A percentile compares a stretch with the other conserved stretches of the same genome.
phyloP scores from a whole-genome alignment of 92 coral and sea anemone genomes.

The Parazoanthus swiftii region DNA sequence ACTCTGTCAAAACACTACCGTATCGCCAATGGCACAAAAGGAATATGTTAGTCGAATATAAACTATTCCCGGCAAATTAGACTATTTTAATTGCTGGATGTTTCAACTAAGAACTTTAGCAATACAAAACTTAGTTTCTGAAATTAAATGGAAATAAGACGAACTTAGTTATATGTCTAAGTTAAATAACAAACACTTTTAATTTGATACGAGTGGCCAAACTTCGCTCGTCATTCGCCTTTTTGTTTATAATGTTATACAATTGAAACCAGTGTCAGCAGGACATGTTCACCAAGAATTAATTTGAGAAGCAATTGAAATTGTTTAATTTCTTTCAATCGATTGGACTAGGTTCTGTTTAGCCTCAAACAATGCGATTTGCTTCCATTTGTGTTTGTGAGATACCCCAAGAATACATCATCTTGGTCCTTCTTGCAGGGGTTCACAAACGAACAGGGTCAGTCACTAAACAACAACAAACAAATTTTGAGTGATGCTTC shows the following conservation, averaged over 20 bases:
- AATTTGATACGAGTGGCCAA: constrained; percentile 37
- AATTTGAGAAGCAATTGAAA: constrained; percentile 41
- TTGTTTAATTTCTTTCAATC: constrained; percentile 43
- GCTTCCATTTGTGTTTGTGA: constrained; percentile 17
- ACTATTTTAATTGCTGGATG: constrained; percentile 1
- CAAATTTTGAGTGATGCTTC: not conserved
- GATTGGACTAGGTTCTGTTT: constrained; percentile 38
- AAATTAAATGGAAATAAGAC: constrained; percentile 32
- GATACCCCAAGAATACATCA: not conserved
- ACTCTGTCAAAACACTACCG: not conserved
- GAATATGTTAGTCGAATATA: not conserved
- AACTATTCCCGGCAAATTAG: constrained; percentile 1
- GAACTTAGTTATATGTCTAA: constrained; percentile 1
- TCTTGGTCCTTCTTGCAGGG: not conserved
- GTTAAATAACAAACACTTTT: constrained; percentile 39
- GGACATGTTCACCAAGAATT: constrained; percentile 34
- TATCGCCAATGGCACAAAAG: not conserved
- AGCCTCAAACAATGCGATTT: constrained; percentile 44
- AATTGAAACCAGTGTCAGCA: constrained; percentile 27
- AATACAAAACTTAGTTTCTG: constrained; percentile 16
- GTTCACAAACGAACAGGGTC: not conserved
- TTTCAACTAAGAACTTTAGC: constrained; percentile 16
- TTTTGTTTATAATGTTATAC: constrained; percentile 25
- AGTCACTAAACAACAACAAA: not conserved
- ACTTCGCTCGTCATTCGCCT: not conserved